Evolutionary conservation across 2,888 invertebrate species (phyloP), one percentile per base, ranked within the genome.

Genomic region (Podabrus alpinus): DNA sequence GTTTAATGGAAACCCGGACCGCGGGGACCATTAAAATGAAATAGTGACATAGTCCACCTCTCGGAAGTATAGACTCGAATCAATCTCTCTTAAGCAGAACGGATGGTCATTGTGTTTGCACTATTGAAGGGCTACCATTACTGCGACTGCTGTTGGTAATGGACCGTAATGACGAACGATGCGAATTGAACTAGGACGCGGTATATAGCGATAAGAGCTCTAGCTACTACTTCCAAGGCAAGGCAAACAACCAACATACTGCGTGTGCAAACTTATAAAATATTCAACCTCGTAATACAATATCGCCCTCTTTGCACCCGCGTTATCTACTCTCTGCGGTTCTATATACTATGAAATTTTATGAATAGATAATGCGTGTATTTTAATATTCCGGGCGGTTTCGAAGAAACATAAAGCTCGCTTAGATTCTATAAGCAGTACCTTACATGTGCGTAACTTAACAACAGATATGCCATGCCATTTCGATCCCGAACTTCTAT

Each of bases 21-120:
- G 86, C 86, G 86, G 89, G 88, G 88, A 87, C 89, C 89, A 89
- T 89, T 89, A 89, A 89, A 89, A 89, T 89, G 89, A 89, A 89
- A 89, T 89, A 89, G 85, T 88, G 86, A 83, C 83, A 80, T 80
- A 79, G 78, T 79, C 79, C 77, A 78, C 77, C 80, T 78, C 79
- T 81, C 83, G 81, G 81, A 84, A 84, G 83, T 83, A 83, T 84
- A 83, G 79, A 77, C 78, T 78, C 82, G 81, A 83, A 84, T 84
- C 84, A 84, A 84, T 84, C 84, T 84, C 83, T 84, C 80, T 84
- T 85, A 86, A 86, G 84, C 83, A 84, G 84, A 84, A 86, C 84
- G 85, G 85, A 86, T 85, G 85, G 84, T 84, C 84, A 85, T 85
- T 85, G 75, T 75, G 77, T 75, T 75, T 75, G 73, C 73, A 73